Conservation (phyloP, 2,113 vertebrate genomes). For the Australoheros scitulus region DNA sequence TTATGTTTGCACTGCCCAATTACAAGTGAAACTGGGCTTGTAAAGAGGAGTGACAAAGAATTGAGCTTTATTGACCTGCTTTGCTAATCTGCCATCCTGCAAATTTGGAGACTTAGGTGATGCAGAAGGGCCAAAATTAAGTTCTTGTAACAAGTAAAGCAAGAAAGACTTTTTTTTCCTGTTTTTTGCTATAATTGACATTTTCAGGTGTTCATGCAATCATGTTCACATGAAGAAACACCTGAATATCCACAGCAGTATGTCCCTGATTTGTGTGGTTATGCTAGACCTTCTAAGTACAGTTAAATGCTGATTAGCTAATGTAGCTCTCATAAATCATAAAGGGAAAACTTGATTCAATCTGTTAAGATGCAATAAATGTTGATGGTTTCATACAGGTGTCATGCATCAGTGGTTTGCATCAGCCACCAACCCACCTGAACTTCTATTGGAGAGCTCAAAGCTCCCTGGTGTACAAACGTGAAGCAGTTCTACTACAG, state of each 20-base stretch:
- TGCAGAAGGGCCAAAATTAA: conserved; percentile 6
- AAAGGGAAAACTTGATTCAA: conserved; percentile 14
- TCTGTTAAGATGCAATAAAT: background rate
- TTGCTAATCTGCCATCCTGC: conserved; percentile 20
- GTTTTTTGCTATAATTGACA: conserved; percentile 8
- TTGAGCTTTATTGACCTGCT: conserved; percentile 34
- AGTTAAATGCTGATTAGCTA: conserved; percentile 18
- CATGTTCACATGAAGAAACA: background rate
- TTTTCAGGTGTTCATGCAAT: background rate
- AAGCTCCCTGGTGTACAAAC: background rate
- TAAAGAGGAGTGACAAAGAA: conserved; percentile 40
- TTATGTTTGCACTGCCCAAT: conserved; percentile 25
- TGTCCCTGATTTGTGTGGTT: conserved; percentile 16
- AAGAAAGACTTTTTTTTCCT: conserved; percentile 6
- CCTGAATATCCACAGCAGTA: conserved; percentile 7
- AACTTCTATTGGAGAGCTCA: background rate
- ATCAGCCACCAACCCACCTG: background rate
- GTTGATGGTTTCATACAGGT: background rate
- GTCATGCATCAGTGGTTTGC: background rate
- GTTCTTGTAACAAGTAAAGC: conserved; percentile 24
- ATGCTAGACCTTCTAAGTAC: background rate
- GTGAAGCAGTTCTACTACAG: too few species aligned
- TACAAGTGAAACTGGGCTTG: conserved; percentile 23
- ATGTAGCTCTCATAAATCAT: background rate
- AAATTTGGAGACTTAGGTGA: background rate